These are phyloP conservation scores for Drosophila melanogaster DNA, from an alignment of 1,140 invertebrate genomes.

Conservation along the genomic window DNA sequence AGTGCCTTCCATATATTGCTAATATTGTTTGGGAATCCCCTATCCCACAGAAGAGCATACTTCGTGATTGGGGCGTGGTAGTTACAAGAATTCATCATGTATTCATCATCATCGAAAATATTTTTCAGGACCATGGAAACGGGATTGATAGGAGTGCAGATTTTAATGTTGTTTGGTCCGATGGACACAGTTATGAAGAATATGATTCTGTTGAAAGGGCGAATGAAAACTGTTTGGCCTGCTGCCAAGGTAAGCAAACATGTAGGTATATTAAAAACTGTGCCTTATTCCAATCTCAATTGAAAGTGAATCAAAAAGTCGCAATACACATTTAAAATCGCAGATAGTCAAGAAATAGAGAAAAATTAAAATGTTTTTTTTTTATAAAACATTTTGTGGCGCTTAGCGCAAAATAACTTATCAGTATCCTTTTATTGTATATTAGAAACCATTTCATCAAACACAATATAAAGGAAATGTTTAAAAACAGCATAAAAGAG, in stretches of 20 bases:
- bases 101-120: constrained; percentile 46
- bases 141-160: constrained; percentile 24
- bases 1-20: constrained; percentile 11
- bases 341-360: too few relatives aligned
- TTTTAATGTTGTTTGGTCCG: not conserved
- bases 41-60: constrained; percentile 1
- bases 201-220: not conserved
- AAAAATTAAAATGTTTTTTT: too few relatives aligned
- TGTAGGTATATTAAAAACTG: constrained; percentile 43
- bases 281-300: constrained; percentile 4
- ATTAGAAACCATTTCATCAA: too few relatives aligned
- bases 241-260: constrained; percentile 53
- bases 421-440: too few relatives aligned
- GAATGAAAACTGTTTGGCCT: constrained; percentile 39
- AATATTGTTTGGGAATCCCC: constrained; percentile 11
- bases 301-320: not conserved
- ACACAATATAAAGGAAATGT: too few relatives aligned
- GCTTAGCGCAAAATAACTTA: too few relatives aligned
- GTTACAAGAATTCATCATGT: constrained; percentile 46
- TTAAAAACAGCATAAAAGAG: too few relatives aligned
- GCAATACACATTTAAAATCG: too few relatives aligned
- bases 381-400: too few relatives aligned
- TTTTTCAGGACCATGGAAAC: constrained; percentile 30
- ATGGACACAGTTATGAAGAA: constrained; percentile 1
- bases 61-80: constrained; percentile 27